Conservation (phyloP, 2,888 invertebrate genomes). For the Tortricodes alternella region DNA sequence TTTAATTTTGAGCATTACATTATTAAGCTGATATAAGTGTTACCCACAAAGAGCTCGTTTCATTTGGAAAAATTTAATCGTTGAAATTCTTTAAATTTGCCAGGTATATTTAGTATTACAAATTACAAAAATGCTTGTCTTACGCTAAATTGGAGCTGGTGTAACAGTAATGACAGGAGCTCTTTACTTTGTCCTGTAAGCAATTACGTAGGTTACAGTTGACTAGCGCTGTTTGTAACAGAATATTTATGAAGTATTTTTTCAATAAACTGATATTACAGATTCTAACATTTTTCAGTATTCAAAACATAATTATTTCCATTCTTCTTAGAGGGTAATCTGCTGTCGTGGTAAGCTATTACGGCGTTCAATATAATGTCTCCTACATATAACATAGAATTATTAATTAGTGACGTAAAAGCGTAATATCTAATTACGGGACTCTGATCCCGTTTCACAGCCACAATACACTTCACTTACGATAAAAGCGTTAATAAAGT, state of each 20-base stretch:
- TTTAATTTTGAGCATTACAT: conserved; percentile 27
- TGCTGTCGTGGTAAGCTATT: conserved; percentile 34
- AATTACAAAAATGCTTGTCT: background rate
- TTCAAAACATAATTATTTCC: conserved; percentile 1
- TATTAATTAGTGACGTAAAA: conserved; percentile 76
- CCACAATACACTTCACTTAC: conserved; percentile 77
- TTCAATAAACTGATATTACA: conserved; percentile 42
- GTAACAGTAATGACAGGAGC: conserved; percentile 5
- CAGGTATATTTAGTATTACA: background rate
- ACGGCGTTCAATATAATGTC: too few species aligned
- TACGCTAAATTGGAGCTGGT: background rate
- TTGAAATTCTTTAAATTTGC: conserved; percentile 23
- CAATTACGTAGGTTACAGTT: conserved; percentile 47
- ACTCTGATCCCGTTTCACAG: conserved; percentile 74
- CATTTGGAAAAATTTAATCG: conserved; percentile 23
- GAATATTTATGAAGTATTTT: conserved; percentile 45
- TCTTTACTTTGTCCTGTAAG: conserved; percentile 26
- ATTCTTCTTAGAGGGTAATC: background rate
- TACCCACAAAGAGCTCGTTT: conserved; percentile 28
- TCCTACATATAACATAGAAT: conserved; percentile 48
- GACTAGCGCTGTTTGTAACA: conserved; percentile 62
- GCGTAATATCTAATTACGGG: conserved; percentile 73
- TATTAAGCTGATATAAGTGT: conserved; percentile 26
- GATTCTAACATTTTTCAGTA: conserved; percentile 18
- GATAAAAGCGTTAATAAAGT: conserved; percentile 72